Base-by-base conservation (phyloP, 2,888 invertebrate genomes). In the Sclerodermus sp. region DNA sequence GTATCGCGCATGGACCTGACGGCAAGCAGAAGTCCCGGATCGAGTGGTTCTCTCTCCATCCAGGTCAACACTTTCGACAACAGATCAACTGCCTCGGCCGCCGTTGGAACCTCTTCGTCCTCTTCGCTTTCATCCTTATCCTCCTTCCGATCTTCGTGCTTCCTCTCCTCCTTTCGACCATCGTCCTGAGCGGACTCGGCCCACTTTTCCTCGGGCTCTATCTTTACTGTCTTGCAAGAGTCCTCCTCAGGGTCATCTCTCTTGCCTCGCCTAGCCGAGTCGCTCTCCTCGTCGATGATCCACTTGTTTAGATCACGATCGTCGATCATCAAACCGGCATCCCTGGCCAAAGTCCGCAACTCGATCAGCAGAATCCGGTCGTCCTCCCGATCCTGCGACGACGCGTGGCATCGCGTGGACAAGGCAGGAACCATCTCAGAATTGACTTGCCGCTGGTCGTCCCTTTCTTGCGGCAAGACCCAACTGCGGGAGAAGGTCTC, bases 1-100 rank as follows among this genome's bases (percentile, higher is more conserved):
- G 71, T 74, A 66, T 74, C 73, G 58, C 77, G 73, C 70, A 77
- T 75, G 55, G 76, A 74, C 53, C 77, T 73, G 57, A 72, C 69
- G 39, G 73, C 68, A 41, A 76, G 67, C 47, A 76, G 62, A 15
- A 77, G 64, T 53, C 74, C 73, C 17, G 81, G 80, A 62, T 81
- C 81, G 53, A 81, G 71, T 14, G 80, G 78, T 66, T 80, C 78
- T 47, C 78, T 76, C 58, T 81, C 81, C 79, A 81, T 80, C 81
- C 81, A 81, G 10, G 71, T 61, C 29, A 81, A 72, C 37, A 79
- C 80, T 51, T 76, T 76, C 31, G 76, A 73, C 31, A 81, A 70
- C 41, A 78, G 71, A 44, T 67, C 66, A 32, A 76, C 79, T 8
- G 78, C 78, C 60, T 81, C 79, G 32, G 70, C 65, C 17, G 80